phyloP scores from a whole-genome alignment of 2,888 invertebrate species.

The Teleiodes luculella region DNA sequence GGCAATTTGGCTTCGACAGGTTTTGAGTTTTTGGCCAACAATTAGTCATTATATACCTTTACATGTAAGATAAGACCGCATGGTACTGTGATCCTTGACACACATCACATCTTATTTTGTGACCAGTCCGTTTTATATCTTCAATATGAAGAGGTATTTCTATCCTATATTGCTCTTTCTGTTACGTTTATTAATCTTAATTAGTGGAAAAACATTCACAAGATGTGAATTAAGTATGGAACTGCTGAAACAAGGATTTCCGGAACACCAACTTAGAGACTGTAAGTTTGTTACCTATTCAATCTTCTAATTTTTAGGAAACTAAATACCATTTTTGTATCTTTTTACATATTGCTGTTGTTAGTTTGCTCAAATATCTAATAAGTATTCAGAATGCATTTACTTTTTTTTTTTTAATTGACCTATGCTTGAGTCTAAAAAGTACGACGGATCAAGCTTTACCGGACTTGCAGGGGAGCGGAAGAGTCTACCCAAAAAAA shows the following conservation, averaged over 20 bases:
- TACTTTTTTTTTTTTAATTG: no score
- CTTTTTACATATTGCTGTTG: no score
- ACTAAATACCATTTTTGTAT: no score
- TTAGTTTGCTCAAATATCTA: no score
- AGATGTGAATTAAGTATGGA: constrained; percentile 44
- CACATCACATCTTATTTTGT: constrained; percentile 17
- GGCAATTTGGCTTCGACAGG: constrained; percentile 1
- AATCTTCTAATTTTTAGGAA: neutral
- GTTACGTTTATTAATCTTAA: constrained; percentile 14
- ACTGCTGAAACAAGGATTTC: constrained; percentile 43
- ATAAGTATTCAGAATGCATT: no score
- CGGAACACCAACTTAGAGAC: constrained; percentile 38
- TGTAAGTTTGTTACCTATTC: constrained; percentile 47
- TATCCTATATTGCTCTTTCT: constrained; percentile 24
- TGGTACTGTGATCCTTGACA: constrained; percentile 40
- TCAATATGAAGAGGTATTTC: constrained; percentile 34
- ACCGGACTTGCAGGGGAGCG: no score
- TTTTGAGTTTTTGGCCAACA: constrained; percentile 29
- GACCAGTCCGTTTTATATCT: constrained; percentile 26
- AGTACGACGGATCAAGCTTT: no score
- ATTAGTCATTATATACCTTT: constrained; percentile 25
- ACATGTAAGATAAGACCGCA: neutral
- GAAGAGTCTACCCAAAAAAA: no score
- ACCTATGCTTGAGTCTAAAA: no score
- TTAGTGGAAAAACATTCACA: constrained; percentile 29